These are phyloP conservation scores for Amorpha juglandis DNA, from an alignment of 2,888 invertebrate species.

Conservation along the genomic window DNA sequence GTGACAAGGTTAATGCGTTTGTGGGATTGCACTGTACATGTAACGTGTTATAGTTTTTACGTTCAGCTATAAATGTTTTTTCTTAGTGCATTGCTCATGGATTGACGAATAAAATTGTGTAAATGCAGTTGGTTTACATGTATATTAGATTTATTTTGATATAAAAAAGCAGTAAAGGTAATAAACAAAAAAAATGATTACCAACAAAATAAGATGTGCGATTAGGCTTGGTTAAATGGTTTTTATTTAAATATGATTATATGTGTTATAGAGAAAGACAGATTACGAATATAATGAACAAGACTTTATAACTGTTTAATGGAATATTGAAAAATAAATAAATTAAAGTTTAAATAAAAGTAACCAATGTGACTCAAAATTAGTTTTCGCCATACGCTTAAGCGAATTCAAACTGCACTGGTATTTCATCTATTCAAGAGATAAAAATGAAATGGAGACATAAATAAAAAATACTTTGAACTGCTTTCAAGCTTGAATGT, in stretches of 20 bases:
- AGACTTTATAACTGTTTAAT: no score
- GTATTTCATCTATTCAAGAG: no score
- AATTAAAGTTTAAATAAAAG: no score
- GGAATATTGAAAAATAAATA: no score
- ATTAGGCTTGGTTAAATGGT: background rate
- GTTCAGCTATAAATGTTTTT: background rate
- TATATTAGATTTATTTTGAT: background rate
- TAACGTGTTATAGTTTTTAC: background rate
- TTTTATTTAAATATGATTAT: background rate
- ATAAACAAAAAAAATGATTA: background rate
- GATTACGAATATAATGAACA: no score
- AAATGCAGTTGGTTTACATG: background rate
- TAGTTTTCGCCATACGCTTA: no score
- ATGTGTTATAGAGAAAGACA: background rate
- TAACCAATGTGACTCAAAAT: no score
- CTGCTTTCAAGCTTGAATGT: background rate
- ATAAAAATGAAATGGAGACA: no score
- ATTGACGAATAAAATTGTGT: conserved; percentile 6
- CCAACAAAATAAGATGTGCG: background rate
- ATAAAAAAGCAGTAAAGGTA: background rate
- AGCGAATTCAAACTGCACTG: no score
- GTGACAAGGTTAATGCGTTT: conserved; percentile 6
- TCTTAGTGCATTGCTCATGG: conserved; percentile 1
- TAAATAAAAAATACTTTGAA: no score
- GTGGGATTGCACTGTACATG: background rate